Evolutionary conservation across 2,113 vertebrate species (phyloP), one percentile per base, ranked within the genome.

Genomic region (Dasyornis broadbenti): DNA sequence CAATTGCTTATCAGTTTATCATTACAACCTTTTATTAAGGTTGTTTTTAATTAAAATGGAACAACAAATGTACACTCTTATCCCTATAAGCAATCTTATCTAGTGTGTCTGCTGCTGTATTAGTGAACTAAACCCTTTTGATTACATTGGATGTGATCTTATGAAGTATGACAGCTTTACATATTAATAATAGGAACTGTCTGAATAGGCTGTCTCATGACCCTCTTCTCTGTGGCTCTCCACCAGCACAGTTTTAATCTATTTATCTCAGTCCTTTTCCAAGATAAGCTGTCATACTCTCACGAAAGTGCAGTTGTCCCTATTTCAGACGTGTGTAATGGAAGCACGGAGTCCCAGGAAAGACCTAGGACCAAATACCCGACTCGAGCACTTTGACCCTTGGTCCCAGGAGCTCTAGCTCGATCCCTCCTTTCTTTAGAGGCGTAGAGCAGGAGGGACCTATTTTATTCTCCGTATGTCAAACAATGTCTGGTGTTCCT

Each of bases 1-100:
- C 92, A 92, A 82, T 94, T 97, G 93, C 93, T 94, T 97, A 97
- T 96, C 96, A 89, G 90, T 97, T 97, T 96, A 97, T 95, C 97
- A 94, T 97, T 95, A 91, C 94, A 96, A 94, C 96, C 96, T 97
- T 97, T 97, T 97, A 97, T 97, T 97, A 97, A 97, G 88, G 91
- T 82, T 95, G 96, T 96, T 96, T 97, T 96, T 96, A 96, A 97
- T 97, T 97, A 97, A 97, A 97, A 97, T 76, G 81, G 94, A 92
- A 93, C 39, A 54, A 96, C 94, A 96, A 97, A 97, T 96, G 92
- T 96, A 90, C 83, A 93, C 90, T 92, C 94, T 95, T 97, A 97
- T 96, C 95, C 96, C 90, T 96, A 96, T 97, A 96, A 96, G 92
- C 94, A 97, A 97, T 95, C 96, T 96, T 97, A 96, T 94, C 96